Conservation (phyloP, 1,140 invertebrate genomes). For the Dolichoris vasculosae region DNA sequence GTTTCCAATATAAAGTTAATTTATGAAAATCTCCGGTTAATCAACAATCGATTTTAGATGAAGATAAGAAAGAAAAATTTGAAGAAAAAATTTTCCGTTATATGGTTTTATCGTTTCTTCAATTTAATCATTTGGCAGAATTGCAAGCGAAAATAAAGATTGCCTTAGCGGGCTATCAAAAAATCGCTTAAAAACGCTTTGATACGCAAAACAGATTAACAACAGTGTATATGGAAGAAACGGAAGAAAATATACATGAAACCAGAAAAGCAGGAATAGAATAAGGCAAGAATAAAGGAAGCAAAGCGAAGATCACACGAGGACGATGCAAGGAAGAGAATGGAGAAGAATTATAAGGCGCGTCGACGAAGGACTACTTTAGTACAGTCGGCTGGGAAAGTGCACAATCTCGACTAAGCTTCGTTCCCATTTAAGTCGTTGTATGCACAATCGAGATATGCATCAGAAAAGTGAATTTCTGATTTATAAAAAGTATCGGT, state of each 20-base stretch:
- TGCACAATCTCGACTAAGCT: not conserved
- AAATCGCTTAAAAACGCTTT: not conserved
- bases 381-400: slow-evolving; percentile 14
- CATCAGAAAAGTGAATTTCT: slow-evolving; percentile 48
- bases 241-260: not conserved
- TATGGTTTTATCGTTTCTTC: not conserved
- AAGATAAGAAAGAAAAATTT: not conserved
- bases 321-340: slow-evolving; percentile 31
- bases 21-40: not conserved
- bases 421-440: slow-evolving; percentile 27
- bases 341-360: slow-evolving; percentile 37
- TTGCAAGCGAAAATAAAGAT: not conserved
- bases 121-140: not conserved
- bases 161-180: not conserved
- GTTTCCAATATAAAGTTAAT: not conserved
- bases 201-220: slow-evolving; percentile 3
- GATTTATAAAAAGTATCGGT: slow-evolving; percentile 43
- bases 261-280: not conserved
- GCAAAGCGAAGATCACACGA: not conserved
- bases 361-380: slow-evolving; percentile 17
- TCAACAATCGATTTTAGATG: not conserved
- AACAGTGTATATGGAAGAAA: not conserved
- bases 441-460: slow-evolving; percentile 25
- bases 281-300: not conserved
- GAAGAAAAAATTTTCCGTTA: not conserved